Base-by-base conservation (phyloP, 2,888 invertebrate genomes). In the Unio delphinus region DNA sequence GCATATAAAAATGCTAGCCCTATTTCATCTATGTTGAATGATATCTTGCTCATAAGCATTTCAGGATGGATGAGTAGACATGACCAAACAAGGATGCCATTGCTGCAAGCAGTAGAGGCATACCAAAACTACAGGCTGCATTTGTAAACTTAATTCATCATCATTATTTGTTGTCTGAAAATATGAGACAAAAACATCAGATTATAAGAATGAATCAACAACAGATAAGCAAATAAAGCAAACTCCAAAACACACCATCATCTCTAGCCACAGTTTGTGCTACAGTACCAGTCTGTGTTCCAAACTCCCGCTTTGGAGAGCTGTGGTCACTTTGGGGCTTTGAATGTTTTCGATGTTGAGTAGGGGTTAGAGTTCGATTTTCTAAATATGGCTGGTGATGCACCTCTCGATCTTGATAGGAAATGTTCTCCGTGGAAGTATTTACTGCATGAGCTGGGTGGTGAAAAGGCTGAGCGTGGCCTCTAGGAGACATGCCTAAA, bases 341-440 rank as follows among this genome's bases (percentile, higher is more conserved):
- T 30, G 77, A 75, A 4, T 73, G 72, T 55, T 78, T 72, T 8
- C 88, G 69, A 67, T 75, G 93, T 74, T 92, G 91, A 78, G 92
- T 92, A 0, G 93, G 93, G 0, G 93, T 93, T 67, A 93, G 88
- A 17, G 93, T 86, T 63, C 93, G 86, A 70, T 88, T 84, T 66
- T 85, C 87, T 61, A 75, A 79, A 79, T 88, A 89, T 2, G 84
- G 81, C 28, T 83, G 79, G 61, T 80, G 69, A 11, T 65, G 26
- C 23, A 56, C 62, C 3, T 18, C 59, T 55, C 28, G 65, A 34
- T 34, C 54, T 57, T 64, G 64, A n/a, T 7, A 60, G 64, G 45
- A n/a, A 34, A 28, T n/a, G 54, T 58, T 23, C 58, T 28, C 34
- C 0, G 64, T 28, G 8, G 26, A 28, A 17, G 30, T 20, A 45